Conservation (phyloP, 2,797 vertebrate genomes). For the Macroramphosus scolopax region DNA sequence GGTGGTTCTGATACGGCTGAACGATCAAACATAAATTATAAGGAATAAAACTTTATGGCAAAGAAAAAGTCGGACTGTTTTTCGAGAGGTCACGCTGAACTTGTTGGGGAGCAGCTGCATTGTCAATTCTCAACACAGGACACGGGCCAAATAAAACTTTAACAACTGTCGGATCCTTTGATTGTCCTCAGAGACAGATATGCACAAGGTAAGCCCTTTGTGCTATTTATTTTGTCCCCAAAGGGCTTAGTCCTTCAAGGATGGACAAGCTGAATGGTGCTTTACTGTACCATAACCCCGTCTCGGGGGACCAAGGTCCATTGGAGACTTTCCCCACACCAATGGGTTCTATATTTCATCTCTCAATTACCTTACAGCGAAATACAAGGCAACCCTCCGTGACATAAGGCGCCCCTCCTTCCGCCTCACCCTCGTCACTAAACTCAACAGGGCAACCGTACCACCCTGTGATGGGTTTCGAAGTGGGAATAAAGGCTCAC, state of each 20-base stretch:
- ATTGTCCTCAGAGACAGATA: slow-evolving; percentile 25
- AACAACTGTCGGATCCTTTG: slow-evolving; percentile 22
- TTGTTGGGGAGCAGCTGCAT: neutral
- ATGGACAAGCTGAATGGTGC: slow-evolving; percentile 64
- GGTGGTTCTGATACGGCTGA: too few species aligned
- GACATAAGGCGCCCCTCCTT: slow-evolving; percentile 33
- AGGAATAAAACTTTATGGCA: too few species aligned
- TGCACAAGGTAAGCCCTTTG: slow-evolving; percentile 46
- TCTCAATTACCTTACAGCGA: slow-evolving; percentile 54
- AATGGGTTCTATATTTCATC: slow-evolving; percentile 55
- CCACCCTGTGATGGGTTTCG: slow-evolving; percentile 42
- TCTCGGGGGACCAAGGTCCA: slow-evolving; percentile 41
- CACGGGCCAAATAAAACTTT: slow-evolving; percentile 4
- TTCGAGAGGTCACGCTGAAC: neutral
- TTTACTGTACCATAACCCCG: slow-evolving; percentile 41
- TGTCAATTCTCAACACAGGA: neutral
- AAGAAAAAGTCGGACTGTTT: neutral
- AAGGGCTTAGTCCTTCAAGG: slow-evolving; percentile 60
- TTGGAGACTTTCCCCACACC: slow-evolving; percentile 44
- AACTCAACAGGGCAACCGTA: slow-evolving; percentile 44
- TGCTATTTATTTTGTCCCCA: slow-evolving; percentile 39
- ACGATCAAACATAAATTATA: too few species aligned
- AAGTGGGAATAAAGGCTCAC: slow-evolving; percentile 50
- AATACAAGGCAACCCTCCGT: slow-evolving; percentile 36
- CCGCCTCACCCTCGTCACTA: slow-evolving; percentile 12